Conservation (phyloP, 37 sponge, comb jelly and placozoan genomes). For the Mnemiopsis leidyi region DNA sequence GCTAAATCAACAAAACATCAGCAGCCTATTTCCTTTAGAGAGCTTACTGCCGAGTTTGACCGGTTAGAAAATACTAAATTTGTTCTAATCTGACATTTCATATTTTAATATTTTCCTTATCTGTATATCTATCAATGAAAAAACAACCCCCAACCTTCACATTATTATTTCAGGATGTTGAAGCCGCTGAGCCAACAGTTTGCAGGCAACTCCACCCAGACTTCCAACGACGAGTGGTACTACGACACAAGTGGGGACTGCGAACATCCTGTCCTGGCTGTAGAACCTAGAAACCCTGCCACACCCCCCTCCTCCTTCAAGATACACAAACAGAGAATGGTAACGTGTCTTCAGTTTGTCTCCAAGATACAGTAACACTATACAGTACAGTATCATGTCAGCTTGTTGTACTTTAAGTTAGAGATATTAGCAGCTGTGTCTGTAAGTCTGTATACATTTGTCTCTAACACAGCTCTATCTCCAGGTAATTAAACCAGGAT, state of each 20-base stretch:
- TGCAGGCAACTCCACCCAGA: too few relatives aligned
- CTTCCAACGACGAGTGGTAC: neutral
- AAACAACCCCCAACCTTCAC: neutral
- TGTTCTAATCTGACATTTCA: too few relatives aligned
- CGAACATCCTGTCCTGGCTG: slow-evolving; percentile 25
- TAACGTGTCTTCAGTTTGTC: too few relatives aligned
- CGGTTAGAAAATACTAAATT: slow-evolving; percentile 6
- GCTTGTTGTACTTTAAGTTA: too few relatives aligned
- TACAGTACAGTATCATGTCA: too few relatives aligned
- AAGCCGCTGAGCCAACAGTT: slow-evolving; percentile 28
- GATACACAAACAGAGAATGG: slow-evolving; percentile 51
- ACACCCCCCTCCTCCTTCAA: slow-evolving; percentile 30
- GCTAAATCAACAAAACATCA: neutral
- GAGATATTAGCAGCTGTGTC: too few relatives aligned
- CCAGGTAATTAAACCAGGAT: slow-evolving; percentile 46
- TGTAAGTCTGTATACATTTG: too few relatives aligned
- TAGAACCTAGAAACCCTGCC: slow-evolving; percentile 62
- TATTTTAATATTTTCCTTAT: too few relatives aligned
- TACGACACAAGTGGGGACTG: slow-evolving; percentile 13
- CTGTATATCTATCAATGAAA: too few relatives aligned
- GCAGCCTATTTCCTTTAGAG: slow-evolving; percentile 38
- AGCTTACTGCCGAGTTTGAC: slow-evolving; percentile 56
- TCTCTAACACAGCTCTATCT: too few relatives aligned
- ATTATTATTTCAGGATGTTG: slow-evolving; percentile 32
- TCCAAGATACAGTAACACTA: too few relatives aligned